A percentile compares a stretch with the other conserved stretches of the same genome.
phyloP scores from a whole-genome alignment of 2,113 vertebrate species.

The Perca fluviatilis region DNA sequence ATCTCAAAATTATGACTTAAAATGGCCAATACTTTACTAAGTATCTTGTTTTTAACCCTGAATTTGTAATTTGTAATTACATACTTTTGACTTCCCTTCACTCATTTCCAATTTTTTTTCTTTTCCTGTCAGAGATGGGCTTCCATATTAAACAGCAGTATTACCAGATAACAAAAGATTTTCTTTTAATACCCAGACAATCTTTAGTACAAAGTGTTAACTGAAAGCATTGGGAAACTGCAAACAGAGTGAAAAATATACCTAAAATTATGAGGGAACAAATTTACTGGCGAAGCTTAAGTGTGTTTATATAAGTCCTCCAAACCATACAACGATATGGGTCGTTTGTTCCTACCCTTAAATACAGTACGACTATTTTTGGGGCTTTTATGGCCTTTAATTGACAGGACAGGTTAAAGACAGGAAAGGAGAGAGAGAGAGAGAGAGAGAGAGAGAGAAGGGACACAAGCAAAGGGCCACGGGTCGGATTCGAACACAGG shows the following conservation, averaged over 20 bases:
- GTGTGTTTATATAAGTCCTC: too few species aligned
- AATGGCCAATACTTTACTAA: neutral
- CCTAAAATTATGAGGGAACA: neutral
- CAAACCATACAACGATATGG: too few species aligned
- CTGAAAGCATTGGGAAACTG: neutral
- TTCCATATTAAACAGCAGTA: neutral
- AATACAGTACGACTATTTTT: too few species aligned
- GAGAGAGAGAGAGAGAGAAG: too few species aligned
- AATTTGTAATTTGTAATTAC: neutral
- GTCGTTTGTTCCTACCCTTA: too few species aligned
- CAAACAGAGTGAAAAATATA: neutral
- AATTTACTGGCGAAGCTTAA: too few species aligned
- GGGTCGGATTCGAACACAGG: too few species aligned
- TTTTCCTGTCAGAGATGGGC: neutral
- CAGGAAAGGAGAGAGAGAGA: too few species aligned
- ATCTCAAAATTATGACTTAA: neutral
- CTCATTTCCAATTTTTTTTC: neutral
- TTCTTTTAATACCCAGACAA: neutral
- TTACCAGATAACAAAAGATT: neutral
- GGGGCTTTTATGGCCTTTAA: too few species aligned
- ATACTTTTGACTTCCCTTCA: neutral
- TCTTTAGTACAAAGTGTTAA: neutral
- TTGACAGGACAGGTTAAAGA: too few species aligned
- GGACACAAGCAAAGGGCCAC: too few species aligned
- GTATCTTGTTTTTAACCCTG: neutral